Evolutionary conservation across 2,797 vertebrate species (phyloP).

Genomic region (Nannoperca australis): DNA sequence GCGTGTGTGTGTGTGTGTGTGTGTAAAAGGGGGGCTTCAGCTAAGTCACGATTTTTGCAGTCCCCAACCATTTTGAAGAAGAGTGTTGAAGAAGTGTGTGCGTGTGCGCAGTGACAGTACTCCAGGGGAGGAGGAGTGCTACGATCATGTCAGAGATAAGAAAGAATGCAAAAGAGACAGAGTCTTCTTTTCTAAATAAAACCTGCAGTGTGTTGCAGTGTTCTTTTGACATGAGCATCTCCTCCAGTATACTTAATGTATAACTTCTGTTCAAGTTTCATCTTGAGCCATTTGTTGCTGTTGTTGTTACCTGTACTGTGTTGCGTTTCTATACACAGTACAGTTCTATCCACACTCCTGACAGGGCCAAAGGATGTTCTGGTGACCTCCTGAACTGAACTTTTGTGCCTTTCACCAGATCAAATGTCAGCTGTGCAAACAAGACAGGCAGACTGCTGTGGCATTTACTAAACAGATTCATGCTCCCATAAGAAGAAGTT

Average conservation of each 20-base stretch:
- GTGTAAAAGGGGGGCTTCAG: neutral
- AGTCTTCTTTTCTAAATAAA: neutral
- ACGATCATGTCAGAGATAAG: constrained; percentile 34
- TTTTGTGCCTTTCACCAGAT: neutral
- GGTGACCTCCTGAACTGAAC: neutral
- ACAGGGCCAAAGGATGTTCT: neutral
- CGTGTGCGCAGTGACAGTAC: constrained; percentile 1
- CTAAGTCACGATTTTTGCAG: constrained; percentile 60
- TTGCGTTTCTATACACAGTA: neutral
- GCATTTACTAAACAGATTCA: constrained; percentile 5
- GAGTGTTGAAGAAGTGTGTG: neutral
- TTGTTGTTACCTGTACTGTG: neutral
- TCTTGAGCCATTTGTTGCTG: neutral
- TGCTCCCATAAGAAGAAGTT: neutral
- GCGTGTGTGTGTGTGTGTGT: neutral
- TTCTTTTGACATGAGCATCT: neutral
- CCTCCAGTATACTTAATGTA: neutral
- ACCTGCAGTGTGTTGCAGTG: neutral
- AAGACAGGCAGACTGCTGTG: neutral
- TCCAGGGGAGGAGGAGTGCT: constrained; percentile 1
- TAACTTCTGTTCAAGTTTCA: neutral
- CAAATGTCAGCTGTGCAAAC: constrained; percentile 8
- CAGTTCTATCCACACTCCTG: neutral
- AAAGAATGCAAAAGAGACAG: constrained; percentile 19
- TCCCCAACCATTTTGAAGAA: constrained; percentile 17